Base-by-base conservation (phyloP, 2,113 vertebrate species). In the Ciconia boyciana region DNA sequence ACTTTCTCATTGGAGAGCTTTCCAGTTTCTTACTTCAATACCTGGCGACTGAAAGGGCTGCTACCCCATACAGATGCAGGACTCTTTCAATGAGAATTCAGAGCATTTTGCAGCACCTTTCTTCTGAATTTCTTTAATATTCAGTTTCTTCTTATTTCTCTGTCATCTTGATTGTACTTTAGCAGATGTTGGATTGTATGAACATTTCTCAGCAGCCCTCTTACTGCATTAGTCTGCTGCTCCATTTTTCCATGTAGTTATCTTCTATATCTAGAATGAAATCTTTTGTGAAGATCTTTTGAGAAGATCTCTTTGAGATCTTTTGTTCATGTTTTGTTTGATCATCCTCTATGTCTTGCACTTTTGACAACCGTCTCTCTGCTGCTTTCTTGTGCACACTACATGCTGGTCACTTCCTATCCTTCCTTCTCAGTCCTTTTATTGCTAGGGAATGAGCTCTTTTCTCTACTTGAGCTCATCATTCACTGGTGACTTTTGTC, bases 211-310 rank as follows among this genome's bases (percentile, higher is more conserved):
- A 71, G 88, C 61, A 89, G 76, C 68, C 39, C 43, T 64, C 64
- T 87, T 87, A 44, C 64, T 83, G 51, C 76, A 39, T 78, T 96
- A 71, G 44, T 68, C 83, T 76, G 61, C 86, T 81, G 55, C 36
- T 92, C 15, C n/a, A 58, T 93, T 92, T 74, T 69, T 51, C 11
- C 6, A 5, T 31, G 31, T 60, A 64, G 57, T 69, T 91, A 55
- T 41, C 52, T 66, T 87, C 77, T 84, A 4, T 81, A 85, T 76
- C 34, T 72, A 49, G 91, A 94, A 61, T 46, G 25, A 52, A 81
- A 41, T 93, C 19, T 86, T 93, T 80, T 90, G 79, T 93, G 74
- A 85, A 82, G 85, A 77, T 72, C 91, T 89, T 72, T 87, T 74
- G 74, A 29, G 81, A 77, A n/a, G 64, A 41, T 62, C 39, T 86